phyloP scores from a whole-genome alignment of 2,113 vertebrate species.

The Nettapus auritus region DNA sequence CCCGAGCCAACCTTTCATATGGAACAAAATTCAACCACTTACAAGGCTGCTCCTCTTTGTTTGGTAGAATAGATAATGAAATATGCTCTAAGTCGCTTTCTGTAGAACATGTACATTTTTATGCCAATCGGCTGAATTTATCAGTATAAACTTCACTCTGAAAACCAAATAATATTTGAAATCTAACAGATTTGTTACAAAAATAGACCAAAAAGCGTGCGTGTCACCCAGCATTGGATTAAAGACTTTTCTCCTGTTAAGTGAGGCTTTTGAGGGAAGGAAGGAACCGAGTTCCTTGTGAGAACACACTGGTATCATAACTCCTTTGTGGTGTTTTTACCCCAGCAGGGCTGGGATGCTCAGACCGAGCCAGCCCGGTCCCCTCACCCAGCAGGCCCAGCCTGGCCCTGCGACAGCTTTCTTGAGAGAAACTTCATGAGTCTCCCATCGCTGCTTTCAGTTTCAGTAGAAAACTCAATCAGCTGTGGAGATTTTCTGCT shows the following conservation, averaged over 20 bases:
- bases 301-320: accelerated
- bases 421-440: neutral
- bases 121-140: neutral
- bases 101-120: neutral
- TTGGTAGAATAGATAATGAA: neutral
- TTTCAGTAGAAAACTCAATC: neutral
- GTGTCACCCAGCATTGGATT: accelerated
- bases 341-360: neutral
- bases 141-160: neutral
- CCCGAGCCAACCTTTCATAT: neutral
- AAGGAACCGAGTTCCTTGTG: neutral
- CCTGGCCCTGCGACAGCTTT: neutral
- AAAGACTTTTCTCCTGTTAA: neutral
- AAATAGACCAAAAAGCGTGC: neutral
- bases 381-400: neutral
- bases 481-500: neutral
- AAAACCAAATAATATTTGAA: neutral
- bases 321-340: neutral
- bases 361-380: neutral
- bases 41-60: neutral
- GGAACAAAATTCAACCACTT: neutral
- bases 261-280: neutral
- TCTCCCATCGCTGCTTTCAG: neutral
- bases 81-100: neutral
- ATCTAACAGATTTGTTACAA: accelerated